These are phyloP conservation scores for Spodoptera litura DNA, from an alignment of 1,140 invertebrate species.

Conservation along the genomic window DNA sequence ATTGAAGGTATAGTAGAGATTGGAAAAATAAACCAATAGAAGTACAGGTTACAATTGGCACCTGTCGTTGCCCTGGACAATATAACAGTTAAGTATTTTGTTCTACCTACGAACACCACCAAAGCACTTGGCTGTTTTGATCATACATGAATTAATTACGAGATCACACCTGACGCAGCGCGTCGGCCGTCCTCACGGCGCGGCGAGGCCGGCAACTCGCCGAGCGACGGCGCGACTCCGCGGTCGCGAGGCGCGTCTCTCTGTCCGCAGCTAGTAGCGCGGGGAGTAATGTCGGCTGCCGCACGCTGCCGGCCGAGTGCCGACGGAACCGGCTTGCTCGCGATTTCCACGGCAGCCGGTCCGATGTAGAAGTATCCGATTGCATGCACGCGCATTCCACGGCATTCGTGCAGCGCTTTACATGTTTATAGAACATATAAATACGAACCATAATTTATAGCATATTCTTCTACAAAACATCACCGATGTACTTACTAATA, in stretches of 20 bases:
- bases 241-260: neutral
- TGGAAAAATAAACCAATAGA: neutral
- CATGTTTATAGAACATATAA: constrained; percentile 19
- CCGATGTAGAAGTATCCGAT: neutral
- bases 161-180: constrained; percentile 7
- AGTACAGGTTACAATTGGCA: neutral
- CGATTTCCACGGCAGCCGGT: constrained; percentile 6
- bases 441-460: neutral
- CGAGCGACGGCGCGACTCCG: neutral
- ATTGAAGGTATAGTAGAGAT: too few species aligned
- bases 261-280: neutral
- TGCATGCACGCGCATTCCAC: neutral
- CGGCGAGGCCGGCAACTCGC: neutral
- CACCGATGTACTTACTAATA: too few species aligned
- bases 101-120: neutral
- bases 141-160: neutral
- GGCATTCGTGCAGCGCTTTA: constrained; percentile 7
- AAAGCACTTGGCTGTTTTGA: neutral
- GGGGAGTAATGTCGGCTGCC: constrained; percentile 8
- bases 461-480: neutral
- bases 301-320: neutral
- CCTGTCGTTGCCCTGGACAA: constrained; percentile 24
- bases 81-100: constrained; percentile 6
- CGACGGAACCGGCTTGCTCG: constrained; percentile 4
- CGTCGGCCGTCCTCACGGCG: neutral